phyloP scores from a whole-genome alignment of 2,113 vertebrate genomes.

The Thunnus maccoyii region DNA sequence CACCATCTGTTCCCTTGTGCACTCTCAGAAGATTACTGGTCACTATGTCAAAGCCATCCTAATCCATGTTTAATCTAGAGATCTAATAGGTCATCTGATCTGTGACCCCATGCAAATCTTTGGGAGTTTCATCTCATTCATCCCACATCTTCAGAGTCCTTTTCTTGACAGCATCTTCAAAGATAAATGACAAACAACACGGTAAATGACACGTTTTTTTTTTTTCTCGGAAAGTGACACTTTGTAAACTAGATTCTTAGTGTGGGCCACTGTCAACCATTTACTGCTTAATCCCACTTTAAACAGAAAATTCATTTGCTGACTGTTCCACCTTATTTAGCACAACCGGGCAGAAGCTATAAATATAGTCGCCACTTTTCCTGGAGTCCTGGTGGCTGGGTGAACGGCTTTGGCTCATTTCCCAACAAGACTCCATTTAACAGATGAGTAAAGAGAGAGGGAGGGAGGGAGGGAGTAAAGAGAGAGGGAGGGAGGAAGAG shows the following conservation, averaged over 20 bases:
- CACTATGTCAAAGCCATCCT: slow-evolving; percentile 69
- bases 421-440: slow-evolving; percentile 79
- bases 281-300: slow-evolving; percentile 45
- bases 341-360: slow-evolving; percentile 50
- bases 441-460: slow-evolving; percentile 75
- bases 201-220: background rate
- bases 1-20: slow-evolving; percentile 71
- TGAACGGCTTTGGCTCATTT: slow-evolving; percentile 69
- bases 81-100: slow-evolving; percentile 52
- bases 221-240: background rate
- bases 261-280: background rate
- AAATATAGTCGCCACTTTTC: slow-evolving; percentile 65
- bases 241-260: slow-evolving; percentile 4
- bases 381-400: slow-evolving; percentile 60
- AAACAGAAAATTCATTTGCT: slow-evolving; percentile 51
- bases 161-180: background rate
- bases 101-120: slow-evolving; percentile 46
- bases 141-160: slow-evolving; percentile 2
- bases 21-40: slow-evolving; percentile 77
- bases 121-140: slow-evolving; percentile 11
- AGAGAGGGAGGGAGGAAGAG: slow-evolving; percentile 2
- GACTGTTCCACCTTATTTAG: slow-evolving; percentile 55
- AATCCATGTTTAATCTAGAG: slow-evolving; percentile 81
- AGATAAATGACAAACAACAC: background rate
- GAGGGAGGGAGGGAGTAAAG: background rate